Evolutionary conservation across 1,140 invertebrate genomes (phyloP), one percentile per base, ranked within the genome.

Genomic region (Oppia nitens): DNA sequence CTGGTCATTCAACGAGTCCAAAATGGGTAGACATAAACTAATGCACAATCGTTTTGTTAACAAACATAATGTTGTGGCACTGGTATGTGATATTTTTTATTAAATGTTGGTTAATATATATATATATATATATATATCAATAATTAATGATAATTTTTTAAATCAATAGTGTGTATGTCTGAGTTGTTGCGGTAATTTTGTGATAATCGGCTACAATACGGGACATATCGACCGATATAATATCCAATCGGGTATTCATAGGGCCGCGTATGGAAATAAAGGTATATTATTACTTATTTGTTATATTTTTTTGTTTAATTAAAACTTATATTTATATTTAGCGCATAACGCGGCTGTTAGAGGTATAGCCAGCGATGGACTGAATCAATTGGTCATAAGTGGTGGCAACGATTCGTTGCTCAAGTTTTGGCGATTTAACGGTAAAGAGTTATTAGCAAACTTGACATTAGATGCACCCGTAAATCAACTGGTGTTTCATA

Each of bases 181-280:
- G 25, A 88, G 83, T 20, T 76, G 81, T 54, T 96, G 91, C 77
- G 91, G 92, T 23, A 94, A 95, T 74, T 96, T 90, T 75, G 83
- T 83, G 14, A 64, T 93, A 2, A 79, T 95, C 67, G 92, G 94
- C 12, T 98, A 96, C 68, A 88, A 79, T 63, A 82, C 82, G 63
- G 96, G 96, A 2, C 82, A 93, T 72, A 78, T 97, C 6, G 89
- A 97, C 64, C 82, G 84, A 66, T 98, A 87, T 68, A 99, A 99
- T 71, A 84, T 98, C 65, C 95, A 99, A 73, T 97, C 92, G 24
- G 93, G 92, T 3, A 69, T 87, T 29, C 80, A 85, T 68, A 76
- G 90, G 68, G 81, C 81, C 0, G 76, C 75, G 48, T 95, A 87
- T 76, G 89, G 87, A n/a, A 84, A 83, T 26, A 84, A 87, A 65